Percentiles rank a stretch among this genome's conserved stretches.
Evolutionary conservation across 2,113 vertebrate genomes (phyloP).

Genomic region (Acrocephalus arundinaceus): DNA sequence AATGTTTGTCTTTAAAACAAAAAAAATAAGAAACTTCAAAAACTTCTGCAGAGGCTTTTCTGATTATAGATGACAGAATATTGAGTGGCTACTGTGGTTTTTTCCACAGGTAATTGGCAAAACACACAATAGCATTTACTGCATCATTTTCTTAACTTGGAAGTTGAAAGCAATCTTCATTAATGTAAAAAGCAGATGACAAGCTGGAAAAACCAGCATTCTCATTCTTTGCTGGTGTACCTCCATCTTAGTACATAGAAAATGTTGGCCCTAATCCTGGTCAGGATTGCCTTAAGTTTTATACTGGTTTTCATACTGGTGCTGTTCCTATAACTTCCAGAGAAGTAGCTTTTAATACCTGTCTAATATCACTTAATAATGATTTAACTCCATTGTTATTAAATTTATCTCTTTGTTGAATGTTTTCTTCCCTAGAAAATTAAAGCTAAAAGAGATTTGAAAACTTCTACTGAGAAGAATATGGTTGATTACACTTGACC

Average conservation of each 20-base stretch:
- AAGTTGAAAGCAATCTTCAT: constrained; percentile 31
- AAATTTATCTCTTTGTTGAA: neutral
- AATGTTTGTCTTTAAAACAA: neutral
- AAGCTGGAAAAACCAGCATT: neutral
- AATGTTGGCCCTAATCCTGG: neutral
- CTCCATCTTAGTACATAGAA: neutral
- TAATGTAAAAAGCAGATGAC: neutral
- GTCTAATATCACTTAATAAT: neutral
- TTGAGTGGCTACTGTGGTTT: neutral
- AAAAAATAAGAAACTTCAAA: neutral
- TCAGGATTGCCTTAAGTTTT: constrained; percentile 2
- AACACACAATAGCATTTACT: neutral
- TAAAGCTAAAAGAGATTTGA: neutral
- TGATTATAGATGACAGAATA: neutral
- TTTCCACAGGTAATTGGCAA: neutral
- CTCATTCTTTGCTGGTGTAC: neutral
- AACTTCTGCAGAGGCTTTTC: neutral
- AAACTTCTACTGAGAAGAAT: neutral
- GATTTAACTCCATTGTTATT: neutral
- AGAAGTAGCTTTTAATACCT: neutral
- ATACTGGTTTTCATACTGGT: neutral
- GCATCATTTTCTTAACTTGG: constrained; percentile 9
- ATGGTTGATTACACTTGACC: neutral
- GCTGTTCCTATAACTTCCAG: neutral
- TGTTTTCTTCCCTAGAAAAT: neutral